Evolutionary conservation across 2,113 vertebrate species (phyloP).

Genomic region (Barnardius zonarius): DNA sequence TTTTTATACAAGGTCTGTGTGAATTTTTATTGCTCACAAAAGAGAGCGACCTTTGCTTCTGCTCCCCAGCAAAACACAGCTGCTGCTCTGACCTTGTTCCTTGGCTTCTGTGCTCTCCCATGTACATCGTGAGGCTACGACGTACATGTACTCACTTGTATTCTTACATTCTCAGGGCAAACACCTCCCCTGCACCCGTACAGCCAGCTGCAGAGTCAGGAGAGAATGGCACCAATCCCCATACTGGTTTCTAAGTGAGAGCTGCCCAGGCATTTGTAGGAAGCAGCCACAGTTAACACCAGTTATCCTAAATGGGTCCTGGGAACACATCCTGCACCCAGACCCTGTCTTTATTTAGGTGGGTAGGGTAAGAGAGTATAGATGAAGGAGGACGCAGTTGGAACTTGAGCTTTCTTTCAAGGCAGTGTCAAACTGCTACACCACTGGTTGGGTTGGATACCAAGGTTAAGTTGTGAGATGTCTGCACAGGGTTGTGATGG

Average conservation of each 20-base stretch:
- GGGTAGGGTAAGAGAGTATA: no score
- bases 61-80: neutral
- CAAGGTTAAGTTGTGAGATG: neutral
- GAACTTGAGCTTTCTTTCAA: neutral
- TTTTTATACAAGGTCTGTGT: neutral
- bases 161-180: neutral
- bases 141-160: neutral
- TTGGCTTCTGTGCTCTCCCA: neutral
- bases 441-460: neutral
- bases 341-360: neutral
- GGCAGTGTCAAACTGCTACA: neutral
- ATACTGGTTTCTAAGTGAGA: neutral
- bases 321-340: neutral
- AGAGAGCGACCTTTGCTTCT: neutral
- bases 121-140: neutral
- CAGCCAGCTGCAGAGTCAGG: neutral
- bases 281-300: neutral
- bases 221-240: neutral
- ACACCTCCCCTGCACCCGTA: neutral
- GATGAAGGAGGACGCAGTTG: neutral
- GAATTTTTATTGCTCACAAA: neutral
- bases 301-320: neutral
- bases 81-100: neutral
- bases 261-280: neutral
- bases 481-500: neutral